Evolutionary conservation across 2,888 invertebrate genomes (phyloP).

Genomic region (Chesias legatella): DNA sequence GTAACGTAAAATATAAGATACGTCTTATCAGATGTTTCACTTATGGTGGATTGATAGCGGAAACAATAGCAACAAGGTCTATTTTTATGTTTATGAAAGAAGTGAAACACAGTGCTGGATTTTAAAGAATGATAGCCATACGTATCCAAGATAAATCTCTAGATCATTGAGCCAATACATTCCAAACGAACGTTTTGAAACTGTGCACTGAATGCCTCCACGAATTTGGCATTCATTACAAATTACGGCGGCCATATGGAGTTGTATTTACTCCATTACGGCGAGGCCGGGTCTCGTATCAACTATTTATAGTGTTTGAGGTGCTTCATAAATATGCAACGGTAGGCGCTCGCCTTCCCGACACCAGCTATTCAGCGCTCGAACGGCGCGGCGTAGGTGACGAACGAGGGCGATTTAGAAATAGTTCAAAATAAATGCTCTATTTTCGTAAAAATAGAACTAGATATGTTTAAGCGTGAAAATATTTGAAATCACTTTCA

Average conservation of each 20-base stretch:
- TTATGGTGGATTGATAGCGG: no score
- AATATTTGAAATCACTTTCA: no score
- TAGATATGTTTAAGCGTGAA: no score
- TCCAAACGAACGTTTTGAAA: background rate
- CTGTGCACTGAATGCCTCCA: constrained; percentile 1
- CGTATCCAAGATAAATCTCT: no score
- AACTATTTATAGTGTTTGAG: constrained; percentile 81
- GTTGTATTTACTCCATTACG: constrained; percentile 77
- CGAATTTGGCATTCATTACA: constrained; percentile 41
- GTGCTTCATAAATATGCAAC: constrained; percentile 80
- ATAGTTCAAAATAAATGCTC: constrained; percentile 1
- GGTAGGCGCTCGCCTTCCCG: constrained; percentile 79
- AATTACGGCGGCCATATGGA: constrained; percentile 52
- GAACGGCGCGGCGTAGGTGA: constrained; percentile 38
- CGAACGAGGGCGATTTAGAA: background rate
- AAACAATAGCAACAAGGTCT: no score
- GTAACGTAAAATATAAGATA: no score
- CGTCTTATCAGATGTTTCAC: no score
- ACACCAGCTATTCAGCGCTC: constrained; percentile 75
- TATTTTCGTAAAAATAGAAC: no score
- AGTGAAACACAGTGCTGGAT: no score
- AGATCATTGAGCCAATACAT: no score
- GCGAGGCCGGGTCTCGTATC: constrained; percentile 69
- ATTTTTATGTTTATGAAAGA: no score
- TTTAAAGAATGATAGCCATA: no score